Conservation (phyloP, 2,888 invertebrate species). For the Bugula neritina region DNA sequence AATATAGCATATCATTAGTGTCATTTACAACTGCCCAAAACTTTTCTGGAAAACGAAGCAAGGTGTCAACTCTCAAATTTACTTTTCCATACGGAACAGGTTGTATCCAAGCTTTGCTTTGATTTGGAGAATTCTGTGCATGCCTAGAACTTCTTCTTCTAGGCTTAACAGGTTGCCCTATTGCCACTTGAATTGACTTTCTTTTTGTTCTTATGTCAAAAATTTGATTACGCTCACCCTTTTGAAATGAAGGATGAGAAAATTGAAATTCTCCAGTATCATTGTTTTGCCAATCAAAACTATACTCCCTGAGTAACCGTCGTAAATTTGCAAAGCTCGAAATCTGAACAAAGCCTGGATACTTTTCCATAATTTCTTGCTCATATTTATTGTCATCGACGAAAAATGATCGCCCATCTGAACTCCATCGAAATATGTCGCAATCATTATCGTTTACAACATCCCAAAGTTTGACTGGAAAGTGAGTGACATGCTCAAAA, state of each 20-base stretch:
- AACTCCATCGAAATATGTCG: slow-evolving; percentile 25
- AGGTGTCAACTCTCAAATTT: slow-evolving; percentile 25
- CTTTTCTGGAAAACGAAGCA: slow-evolving; percentile 27
- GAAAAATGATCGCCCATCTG: slow-evolving; percentile 28
- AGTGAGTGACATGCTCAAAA: slow-evolving; percentile 27
- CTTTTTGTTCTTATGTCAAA: slow-evolving; percentile 32
- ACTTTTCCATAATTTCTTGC: slow-evolving; percentile 38
- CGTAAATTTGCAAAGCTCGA: slow-evolving; percentile 43
- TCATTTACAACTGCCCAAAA: slow-evolving; percentile 27
- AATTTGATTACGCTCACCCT: slow-evolving; percentile 35
- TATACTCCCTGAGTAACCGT: slow-evolving; percentile 46
- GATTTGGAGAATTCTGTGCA: slow-evolving; percentile 21
- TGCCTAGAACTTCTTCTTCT: slow-evolving; percentile 13
- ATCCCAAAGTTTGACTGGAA: slow-evolving; percentile 31
- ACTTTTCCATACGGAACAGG: slow-evolving; percentile 25
- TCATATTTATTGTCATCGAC: slow-evolving; percentile 36
- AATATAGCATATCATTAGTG: slow-evolving; percentile 34
- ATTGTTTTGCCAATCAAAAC: slow-evolving; percentile 40
- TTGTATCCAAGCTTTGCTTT: slow-evolving; percentile 27
- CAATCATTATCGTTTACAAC: slow-evolving; percentile 13
- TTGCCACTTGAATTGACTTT: slow-evolving; percentile 33
- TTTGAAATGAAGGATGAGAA: slow-evolving; percentile 38
- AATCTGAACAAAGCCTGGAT: slow-evolving; percentile 48
- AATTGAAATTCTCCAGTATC: slow-evolving; percentile 36
- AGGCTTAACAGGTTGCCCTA: slow-evolving; percentile 2